Conservation (phyloP, 2,888 invertebrate genomes). For the Apoda limacodes region DNA sequence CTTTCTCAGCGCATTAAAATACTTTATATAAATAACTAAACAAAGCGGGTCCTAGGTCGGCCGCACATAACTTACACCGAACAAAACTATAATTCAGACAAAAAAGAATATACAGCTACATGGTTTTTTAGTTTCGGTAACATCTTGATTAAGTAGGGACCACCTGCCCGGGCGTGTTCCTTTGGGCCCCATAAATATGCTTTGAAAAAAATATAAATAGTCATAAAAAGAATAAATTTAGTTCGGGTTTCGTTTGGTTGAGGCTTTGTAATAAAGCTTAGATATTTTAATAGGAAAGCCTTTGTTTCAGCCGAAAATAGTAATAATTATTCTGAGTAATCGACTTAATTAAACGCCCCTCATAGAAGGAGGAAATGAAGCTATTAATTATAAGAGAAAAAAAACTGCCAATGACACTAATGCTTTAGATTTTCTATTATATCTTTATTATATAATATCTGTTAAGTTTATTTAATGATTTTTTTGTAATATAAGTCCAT, state of each 20-base stretch:
- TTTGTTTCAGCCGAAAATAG: conserved; percentile 37
- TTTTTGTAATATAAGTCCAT: too few relatives aligned
- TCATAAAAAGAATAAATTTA: too few relatives aligned
- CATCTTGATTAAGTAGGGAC: conserved; percentile 69
- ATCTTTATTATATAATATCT: too few relatives aligned
- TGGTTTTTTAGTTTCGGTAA: conserved; percentile 59
- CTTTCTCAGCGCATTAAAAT: conserved; percentile 61
- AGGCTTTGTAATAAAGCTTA: conserved; percentile 39
- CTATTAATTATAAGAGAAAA: too few relatives aligned
- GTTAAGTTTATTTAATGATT: too few relatives aligned
- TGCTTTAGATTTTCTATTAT: too few relatives aligned
- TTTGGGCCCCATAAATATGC: conserved; percentile 56
- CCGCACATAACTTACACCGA: conserved; percentile 46
- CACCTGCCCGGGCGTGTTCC: conserved; percentile 55
- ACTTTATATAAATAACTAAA: conserved; percentile 55
- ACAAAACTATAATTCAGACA: conserved; percentile 57
- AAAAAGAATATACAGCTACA: conserved; percentile 53
- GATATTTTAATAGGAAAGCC: conserved; percentile 29
- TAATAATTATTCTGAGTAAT: too few relatives aligned
- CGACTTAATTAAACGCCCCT: too few relatives aligned
- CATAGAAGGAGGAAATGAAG: too few relatives aligned
- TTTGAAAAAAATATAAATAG: conserved; percentile 34
- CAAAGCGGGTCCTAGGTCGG: conserved; percentile 40
- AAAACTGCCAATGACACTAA: too few relatives aligned
- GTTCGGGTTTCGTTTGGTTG: too few relatives aligned